Base-by-base conservation (phyloP, 2,113 vertebrate species). In the Butorides virescens region DNA sequence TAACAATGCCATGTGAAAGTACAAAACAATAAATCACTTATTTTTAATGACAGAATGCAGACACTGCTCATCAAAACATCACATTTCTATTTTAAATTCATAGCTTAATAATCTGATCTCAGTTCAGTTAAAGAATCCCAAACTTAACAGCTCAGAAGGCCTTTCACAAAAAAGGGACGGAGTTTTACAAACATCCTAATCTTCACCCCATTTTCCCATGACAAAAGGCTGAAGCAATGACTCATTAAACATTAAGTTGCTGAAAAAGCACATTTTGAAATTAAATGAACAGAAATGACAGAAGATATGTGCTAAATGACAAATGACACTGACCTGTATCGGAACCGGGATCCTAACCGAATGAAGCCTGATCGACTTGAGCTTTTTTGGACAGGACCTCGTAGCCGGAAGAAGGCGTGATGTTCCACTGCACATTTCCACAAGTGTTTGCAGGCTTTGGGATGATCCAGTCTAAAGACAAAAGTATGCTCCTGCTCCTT, bases 401-500 rank as follows among this genome's bases (percentile, higher is more conserved):
- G 98, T 59, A 99, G 98, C 26, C 99, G 98, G 95, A 99, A 99
- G 97, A 99, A 99, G 39, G 99, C 99, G 3, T 99, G 99, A 93
- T 99, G 99, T 27, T 99, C 99, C 90, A 99, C 99, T 5, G 99
- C 99, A 93, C 99, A 99, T 63, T 99, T 99, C 99, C 99, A 99
- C 44, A 99, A 97, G 94, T 99, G 99, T 94, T 99, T 99, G 95
- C 99, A 99, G 53, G 99, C 99, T 96, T 99, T 99, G 34, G 99
- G 99, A 80, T 99, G 99, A 61, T 99, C 99, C 98, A 99, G 98
- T 95, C 99, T 98, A 78, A 99, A 99, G 29, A 99, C 99, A 95
- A 99, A 99, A 9, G 99, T 99, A 96, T 99, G 99, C 79, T 99
- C 99, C 97, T 99, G 99, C 93, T 99, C 99, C 97, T 99, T 99